Conservation (phyloP, 53 echinoderm and acorn worm species). For the Paelopatides confundens region DNA sequence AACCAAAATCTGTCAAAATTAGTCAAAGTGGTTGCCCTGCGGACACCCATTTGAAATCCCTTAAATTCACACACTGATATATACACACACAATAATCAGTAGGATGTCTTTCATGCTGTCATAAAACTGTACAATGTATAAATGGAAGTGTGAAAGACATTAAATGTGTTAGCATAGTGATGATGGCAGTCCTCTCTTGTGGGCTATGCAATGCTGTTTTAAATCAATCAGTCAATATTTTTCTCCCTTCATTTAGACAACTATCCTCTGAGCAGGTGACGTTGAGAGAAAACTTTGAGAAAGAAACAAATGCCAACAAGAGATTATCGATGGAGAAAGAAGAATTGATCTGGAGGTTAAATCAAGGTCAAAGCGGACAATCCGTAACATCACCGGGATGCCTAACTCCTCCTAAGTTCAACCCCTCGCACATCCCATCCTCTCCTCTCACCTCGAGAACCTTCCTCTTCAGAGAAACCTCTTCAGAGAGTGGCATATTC, state of each 20-base stretch:
- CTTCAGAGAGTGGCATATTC: constrained; percentile 91
- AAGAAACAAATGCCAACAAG: constrained; percentile 88
- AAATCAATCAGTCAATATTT: neutral
- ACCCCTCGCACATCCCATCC: constrained; percentile 70
- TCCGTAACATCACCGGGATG: constrained; percentile 70
- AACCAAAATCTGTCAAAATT: too few relatives aligned
- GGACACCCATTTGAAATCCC: too few relatives aligned
- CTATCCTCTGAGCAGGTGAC: constrained; percentile 92
- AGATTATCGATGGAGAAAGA: constrained; percentile 99
- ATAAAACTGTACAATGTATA: too few relatives aligned
- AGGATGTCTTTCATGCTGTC: too few relatives aligned
- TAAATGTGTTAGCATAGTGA: too few relatives aligned
- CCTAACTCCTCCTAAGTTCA: constrained; percentile 73
- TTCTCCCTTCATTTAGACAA: constrained; percentile 67
- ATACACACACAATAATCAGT: too few relatives aligned
- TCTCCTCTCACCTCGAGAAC: constrained; percentile 66
- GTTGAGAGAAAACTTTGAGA: constrained; percentile 86
- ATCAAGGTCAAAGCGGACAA: constrained; percentile 54
- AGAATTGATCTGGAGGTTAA: constrained; percentile 89
- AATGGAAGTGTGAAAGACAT: too few relatives aligned
- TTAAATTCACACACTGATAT: too few relatives aligned
- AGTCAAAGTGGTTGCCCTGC: too few relatives aligned
- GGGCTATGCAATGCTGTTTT: too few relatives aligned
- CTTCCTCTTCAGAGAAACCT: constrained; percentile 72
- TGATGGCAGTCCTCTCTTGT: too few relatives aligned